Conservation (phyloP, 2,797 vertebrate genomes). For the Vipera latastei region DNA sequence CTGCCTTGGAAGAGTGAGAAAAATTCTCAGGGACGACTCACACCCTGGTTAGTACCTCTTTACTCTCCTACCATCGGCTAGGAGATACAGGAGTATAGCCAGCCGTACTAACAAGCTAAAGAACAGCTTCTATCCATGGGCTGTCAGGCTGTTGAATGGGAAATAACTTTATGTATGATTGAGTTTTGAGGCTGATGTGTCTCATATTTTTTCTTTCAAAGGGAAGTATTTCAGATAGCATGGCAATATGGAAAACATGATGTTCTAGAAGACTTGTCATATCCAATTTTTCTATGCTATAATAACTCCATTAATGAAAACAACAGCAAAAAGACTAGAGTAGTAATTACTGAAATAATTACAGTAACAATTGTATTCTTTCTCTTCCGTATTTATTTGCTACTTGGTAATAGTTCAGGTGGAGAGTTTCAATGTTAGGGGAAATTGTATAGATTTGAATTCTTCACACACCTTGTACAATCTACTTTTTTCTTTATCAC, state of each 20-base stretch:
- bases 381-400: neutral
- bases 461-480: neutral
- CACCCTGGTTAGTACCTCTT: no score
- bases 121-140: no score
- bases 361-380: neutral
- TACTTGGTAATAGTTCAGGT: conserved; percentile 18
- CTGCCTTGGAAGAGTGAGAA: no score
- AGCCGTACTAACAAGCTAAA: no score
- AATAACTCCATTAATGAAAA: neutral
- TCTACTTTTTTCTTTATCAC: conserved; percentile 24
- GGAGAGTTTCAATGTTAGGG: conserved; percentile 13
- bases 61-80: no score
- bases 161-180: no score
- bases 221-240: neutral
- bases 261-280: neutral
- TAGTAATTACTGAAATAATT: neutral
- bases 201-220: neutral
- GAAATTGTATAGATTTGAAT: conserved; percentile 21
- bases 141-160: no score
- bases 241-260: neutral
- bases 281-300: neutral
- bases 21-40: no score
- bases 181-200: no score
- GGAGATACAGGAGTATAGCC: no score
- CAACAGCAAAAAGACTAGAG: neutral